Evolutionary conservation across 2,797 vertebrate species (phyloP).

Genomic region (Novumbra hubbsi): DNA sequence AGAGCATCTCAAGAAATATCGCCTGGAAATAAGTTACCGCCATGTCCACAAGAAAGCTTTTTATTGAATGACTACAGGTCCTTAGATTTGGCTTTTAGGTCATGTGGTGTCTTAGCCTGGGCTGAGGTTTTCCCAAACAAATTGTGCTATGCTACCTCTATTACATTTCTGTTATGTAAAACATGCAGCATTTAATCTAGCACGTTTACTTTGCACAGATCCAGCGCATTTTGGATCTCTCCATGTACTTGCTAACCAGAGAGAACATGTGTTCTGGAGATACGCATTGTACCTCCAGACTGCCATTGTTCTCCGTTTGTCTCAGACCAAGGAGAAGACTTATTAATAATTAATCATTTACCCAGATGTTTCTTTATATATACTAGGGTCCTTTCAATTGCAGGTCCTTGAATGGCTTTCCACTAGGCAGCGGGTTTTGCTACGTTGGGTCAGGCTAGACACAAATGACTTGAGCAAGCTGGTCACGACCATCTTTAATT

Average conservation of each 20-base stretch:
- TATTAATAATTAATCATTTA: neutral
- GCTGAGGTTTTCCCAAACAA: slow-evolving; percentile 11
- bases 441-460: neutral
- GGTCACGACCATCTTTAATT: neutral
- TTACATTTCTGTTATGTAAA: slow-evolving; percentile 2
- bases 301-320: neutral
- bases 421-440: neutral
- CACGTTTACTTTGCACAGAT: neutral
- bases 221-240: neutral
- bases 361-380: slow-evolving; percentile 15
- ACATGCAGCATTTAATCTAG: neutral
- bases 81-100: neutral
- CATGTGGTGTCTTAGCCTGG: slow-evolving; percentile 3
- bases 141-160: neutral
- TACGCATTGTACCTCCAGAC: neutral
- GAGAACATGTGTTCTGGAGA: neutral
- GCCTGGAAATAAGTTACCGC: too few species aligned
- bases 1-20: too few species aligned
- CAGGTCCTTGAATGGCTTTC: slow-evolving; percentile 7
- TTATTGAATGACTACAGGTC: too few species aligned
- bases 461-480: neutral
- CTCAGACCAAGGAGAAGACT: slow-evolving; percentile 3
- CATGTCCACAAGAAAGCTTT: too few species aligned
- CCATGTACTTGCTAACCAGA: neutral
- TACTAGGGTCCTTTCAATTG: neutral